Percentiles rank a stretch among this genome's conserved stretches.
phyloP scores from a whole-genome alignment of 1,140 invertebrate species.

The Zeugodacus cucurbitae region DNA sequence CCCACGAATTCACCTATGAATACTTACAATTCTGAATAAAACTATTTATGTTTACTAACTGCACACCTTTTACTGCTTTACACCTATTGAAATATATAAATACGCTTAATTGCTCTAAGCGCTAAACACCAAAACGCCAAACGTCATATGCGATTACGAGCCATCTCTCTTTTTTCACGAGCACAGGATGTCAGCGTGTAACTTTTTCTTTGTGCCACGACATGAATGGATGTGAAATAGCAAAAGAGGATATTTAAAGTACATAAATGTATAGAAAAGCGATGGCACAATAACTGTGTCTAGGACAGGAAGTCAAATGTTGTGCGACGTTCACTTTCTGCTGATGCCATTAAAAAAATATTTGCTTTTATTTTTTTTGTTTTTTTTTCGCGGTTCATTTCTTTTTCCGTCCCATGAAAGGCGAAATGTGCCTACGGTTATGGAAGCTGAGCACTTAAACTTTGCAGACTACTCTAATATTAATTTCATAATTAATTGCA shows the following conservation, averaged over 20 bases:
- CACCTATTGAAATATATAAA: background rate
- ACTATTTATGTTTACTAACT: background rate
- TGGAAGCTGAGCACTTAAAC: background rate
- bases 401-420: background rate
- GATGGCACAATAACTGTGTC: background rate
- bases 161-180: background rate
- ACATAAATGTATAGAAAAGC: conserved; percentile 14
- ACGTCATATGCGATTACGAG: background rate
- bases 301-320: background rate
- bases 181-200: background rate
- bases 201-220: background rate
- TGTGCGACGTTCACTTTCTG: background rate
- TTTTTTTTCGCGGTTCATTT: background rate
- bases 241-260: background rate
- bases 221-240: background rate
- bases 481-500: conserved; percentile 22
- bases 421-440: background rate
- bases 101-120: conserved; percentile 5
- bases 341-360: background rate
- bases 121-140: background rate
- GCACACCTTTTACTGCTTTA: background rate
- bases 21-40: background rate
- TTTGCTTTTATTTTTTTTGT: background rate
- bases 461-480: conserved; percentile 1
- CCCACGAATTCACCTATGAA: background rate